Base-by-base conservation (phyloP, 2,888 invertebrate genomes). In the Tenthredo mesomela region DNA sequence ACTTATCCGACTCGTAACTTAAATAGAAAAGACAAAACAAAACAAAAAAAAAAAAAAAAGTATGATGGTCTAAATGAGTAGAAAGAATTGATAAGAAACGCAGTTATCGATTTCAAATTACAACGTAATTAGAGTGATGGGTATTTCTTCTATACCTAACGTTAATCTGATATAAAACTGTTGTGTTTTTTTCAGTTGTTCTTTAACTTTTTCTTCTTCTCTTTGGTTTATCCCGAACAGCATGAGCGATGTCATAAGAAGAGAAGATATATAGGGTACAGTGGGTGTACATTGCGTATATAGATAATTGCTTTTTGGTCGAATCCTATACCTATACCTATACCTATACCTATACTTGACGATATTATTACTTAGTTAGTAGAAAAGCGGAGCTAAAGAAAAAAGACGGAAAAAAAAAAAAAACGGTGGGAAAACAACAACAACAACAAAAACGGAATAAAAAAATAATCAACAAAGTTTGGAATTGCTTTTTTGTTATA, bases 261-360 rank as follows among this genome's bases (percentile, higher is more conserved):
- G 18, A 15, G 29, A 25, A 47, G 25, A 43, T 6, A 25, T 15
- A 25, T 15, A 73, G 9, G 21, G n/a, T 37, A 9, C 12, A 10
- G 25, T 43, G 15, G 21, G 40, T 43, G 40, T 43, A 73, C 7
- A 47, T n/a, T 54, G 54, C 21, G 25, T 40, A 29, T 73, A 29
- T 40, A 43, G 43, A 73, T 73, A 73, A 73, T 73, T 47, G 73
- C 25, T 73, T 73, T 73, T 73, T 43, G 43, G 73, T 73, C 73
- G 40, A 73, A 73, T 5, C 73, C 65, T 21, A 21, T 65, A 12
- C 65, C 10, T 0, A 61, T n/a, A 21, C 25, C n/a, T n/a, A n/a
- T 10, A 43, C 18, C 65, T 21, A 21, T 65, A 12, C 65, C 10
- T 0, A 61, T n/a, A 21, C 25, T 61, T 25, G 29, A 29, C 67